These are phyloP conservation scores for Hemitrygon akajei DNA, from an alignment of 2,797 vertebrate genomes.

Conservation along the genomic window DNA sequence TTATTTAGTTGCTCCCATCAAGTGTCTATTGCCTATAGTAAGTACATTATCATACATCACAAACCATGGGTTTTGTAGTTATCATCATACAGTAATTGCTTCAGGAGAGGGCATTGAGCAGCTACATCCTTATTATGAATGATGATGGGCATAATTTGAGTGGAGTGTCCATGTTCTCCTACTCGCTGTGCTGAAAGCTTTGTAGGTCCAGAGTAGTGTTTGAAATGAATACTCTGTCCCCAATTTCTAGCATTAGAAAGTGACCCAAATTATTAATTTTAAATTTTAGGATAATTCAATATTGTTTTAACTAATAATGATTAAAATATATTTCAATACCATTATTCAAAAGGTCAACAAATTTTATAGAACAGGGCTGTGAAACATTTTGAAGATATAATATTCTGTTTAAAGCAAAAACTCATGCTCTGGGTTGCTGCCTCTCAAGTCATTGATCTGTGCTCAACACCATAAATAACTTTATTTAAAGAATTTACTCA, in stretches of 20 bases:
- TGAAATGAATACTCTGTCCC: not conserved
- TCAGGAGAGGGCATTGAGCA: not conserved
- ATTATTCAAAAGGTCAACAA: not conserved
- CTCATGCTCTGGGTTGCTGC: not conserved
- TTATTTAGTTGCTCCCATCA: not conserved
- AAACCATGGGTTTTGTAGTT: not conserved
- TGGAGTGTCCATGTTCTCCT: not conserved
- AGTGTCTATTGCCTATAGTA: not conserved
- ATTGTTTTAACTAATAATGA: not conserved
- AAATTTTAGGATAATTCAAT: not conserved
- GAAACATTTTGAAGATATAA: not conserved
- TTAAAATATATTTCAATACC: not conserved
- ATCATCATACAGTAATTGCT: not conserved
- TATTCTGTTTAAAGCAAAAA: not conserved
- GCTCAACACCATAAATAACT: not conserved
- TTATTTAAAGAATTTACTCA: not conserved
- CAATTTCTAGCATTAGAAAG: not conserved
- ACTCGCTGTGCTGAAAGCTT: not conserved
- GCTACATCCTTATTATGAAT: not conserved
- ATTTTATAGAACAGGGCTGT: not conserved
- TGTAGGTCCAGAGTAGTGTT: not conserved
- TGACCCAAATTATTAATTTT: not conserved
- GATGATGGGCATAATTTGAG: not conserved
- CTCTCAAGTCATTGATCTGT: not conserved
- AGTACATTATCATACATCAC: not conserved